Percentiles rank a stretch among this genome's conserved stretches.
Evolutionary conservation across 2,888 invertebrate species (phyloP).

Genomic region (Ornithoptera priamus): DNA sequence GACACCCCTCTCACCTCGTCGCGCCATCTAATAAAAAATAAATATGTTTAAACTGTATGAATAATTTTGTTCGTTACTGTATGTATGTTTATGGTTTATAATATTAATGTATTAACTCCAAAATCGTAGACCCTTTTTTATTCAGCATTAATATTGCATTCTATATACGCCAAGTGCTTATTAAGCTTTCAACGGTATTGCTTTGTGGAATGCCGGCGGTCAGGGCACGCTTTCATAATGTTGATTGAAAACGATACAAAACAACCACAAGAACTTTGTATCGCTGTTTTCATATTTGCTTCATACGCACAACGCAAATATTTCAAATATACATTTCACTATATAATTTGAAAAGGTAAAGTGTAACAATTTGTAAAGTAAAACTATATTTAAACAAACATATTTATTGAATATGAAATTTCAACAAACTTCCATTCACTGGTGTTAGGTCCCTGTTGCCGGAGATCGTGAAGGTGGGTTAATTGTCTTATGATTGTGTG

Average conservation of each 20-base stretch:
- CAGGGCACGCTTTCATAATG: conserved; percentile 66
- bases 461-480: no score
- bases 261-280: conserved; percentile 72
- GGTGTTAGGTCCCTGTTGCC: no score
- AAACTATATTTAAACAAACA: not conserved
- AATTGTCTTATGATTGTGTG: no score
- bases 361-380: not conserved
- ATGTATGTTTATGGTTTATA: not conserved
- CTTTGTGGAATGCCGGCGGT: conserved; percentile 65
- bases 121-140: conserved; percentile 2
- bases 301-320: conserved; percentile 30
- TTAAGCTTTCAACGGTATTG: conserved; percentile 72
- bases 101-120: not conserved
- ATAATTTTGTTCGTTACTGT: no score
- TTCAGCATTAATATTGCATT: conserved; percentile 13
- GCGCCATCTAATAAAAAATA: no score
- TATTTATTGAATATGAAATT: not conserved
- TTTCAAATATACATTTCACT: not conserved
- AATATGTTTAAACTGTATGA: no score
- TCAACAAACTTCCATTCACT: no score
- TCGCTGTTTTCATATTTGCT: conserved; percentile 62
- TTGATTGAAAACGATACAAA: conserved; percentile 73
- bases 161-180: conserved; percentile 54
- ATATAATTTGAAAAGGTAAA: not conserved
- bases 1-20: no score